These are phyloP conservation scores for Eunapius fragilis DNA, from an alignment of 37 sponge, comb jelly and placozoan species.

Conservation along the genomic window DNA sequence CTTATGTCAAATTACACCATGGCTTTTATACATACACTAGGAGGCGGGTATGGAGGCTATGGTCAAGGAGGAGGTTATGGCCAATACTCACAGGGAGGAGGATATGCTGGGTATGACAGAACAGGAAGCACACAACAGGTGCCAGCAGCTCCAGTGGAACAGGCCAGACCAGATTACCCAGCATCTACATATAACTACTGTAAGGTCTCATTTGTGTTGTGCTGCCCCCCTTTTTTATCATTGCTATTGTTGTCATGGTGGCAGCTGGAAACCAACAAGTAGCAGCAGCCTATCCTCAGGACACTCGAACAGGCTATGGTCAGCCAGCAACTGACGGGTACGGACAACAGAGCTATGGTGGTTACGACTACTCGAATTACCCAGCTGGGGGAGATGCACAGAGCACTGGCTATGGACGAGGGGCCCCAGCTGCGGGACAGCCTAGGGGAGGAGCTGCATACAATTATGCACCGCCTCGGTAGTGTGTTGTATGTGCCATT, in stretches of 20 bases:
- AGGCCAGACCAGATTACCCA: neutral
- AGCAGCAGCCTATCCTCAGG: neutral
- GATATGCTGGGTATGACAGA: neutral
- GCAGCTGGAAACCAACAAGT: neutral
- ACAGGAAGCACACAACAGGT: neutral
- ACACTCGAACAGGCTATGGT: neutral
- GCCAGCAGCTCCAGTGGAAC: neutral
- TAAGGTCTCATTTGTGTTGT: too few relatives aligned
- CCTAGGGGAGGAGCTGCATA: neutral
- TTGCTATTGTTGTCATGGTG: too few relatives aligned
- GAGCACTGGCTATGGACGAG: neutral
- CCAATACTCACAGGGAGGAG: neutral
- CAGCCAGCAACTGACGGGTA: neutral
- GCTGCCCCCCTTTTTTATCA: too few relatives aligned
- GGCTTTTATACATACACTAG: too few relatives aligned
- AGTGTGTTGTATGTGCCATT: neutral
- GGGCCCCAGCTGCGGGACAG: neutral
- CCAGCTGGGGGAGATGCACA: neutral
- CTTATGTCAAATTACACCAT: too few relatives aligned
- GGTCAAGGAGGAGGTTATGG: neutral
- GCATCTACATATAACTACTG: neutral
- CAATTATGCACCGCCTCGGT: neutral
- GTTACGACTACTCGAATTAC: neutral
- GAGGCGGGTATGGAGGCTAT: neutral
- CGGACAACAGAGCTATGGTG: neutral